Conservation (phyloP, 2,113 vertebrate species). For the Prolemur simus region DNA sequence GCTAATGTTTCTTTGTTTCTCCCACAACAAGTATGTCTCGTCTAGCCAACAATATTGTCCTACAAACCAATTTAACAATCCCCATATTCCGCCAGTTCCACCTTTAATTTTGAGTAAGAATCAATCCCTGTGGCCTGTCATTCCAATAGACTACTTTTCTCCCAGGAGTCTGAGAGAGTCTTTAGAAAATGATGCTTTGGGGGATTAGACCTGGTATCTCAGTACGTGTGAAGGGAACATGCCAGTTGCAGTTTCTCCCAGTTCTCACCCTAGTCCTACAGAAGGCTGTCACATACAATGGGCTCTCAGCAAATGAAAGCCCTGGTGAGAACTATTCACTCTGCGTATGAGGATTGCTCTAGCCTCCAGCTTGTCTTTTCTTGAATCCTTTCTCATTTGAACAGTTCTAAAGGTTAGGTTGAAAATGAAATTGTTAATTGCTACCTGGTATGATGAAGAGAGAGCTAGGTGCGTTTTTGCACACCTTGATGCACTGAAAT, state of each 20-base stretch:
- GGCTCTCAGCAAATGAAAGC: background rate
- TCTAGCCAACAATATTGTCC: background rate
- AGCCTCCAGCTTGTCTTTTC: background rate
- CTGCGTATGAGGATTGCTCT: background rate
- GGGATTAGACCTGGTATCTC: background rate
- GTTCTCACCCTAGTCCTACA: background rate
- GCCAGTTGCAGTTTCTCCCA: background rate
- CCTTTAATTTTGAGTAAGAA: background rate
- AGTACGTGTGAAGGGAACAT: background rate
- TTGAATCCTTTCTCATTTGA: background rate
- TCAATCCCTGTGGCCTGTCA: background rate
- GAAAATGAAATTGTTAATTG: background rate
- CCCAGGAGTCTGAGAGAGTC: background rate
- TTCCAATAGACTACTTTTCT: background rate
- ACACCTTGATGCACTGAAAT: background rate
- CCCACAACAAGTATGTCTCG: background rate
- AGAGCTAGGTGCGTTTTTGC: background rate
- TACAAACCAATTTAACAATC: background rate
- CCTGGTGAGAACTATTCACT: background rate
- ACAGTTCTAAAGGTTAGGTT: background rate
- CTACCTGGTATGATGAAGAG: background rate
- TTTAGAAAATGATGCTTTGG: background rate
- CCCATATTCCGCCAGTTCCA: rapidly evolving
- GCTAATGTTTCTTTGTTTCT: background rate
- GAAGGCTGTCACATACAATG: background rate